Evolutionary conservation across 2,888 invertebrate species (phyloP).

Genomic region (Caenorhabditis sp.): DNA sequence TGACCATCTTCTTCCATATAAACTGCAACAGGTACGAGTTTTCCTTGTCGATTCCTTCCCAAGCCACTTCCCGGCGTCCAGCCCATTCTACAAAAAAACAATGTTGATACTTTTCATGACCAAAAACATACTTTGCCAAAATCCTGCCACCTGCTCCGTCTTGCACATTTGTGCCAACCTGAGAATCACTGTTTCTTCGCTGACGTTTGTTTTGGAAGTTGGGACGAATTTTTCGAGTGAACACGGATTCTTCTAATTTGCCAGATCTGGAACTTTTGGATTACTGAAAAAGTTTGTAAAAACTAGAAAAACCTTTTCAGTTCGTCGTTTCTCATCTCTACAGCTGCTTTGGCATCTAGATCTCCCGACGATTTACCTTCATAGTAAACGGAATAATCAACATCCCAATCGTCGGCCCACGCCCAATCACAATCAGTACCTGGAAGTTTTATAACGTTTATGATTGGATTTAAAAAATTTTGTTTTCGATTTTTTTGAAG

Average conservation of each 20-base stretch:
- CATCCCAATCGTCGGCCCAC: constrained; percentile 76
- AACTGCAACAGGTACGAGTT: constrained; percentile 54
- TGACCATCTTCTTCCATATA: constrained; percentile 53
- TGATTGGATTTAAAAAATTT: too few species aligned
- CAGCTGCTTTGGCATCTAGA: constrained; percentile 73
- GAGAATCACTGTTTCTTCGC: constrained; percentile 48
- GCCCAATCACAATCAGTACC: constrained; percentile 73
- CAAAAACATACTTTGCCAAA: constrained; percentile 28
- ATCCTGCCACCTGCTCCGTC: constrained; percentile 59
- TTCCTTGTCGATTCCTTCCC: constrained; percentile 72
- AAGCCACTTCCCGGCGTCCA: constrained; percentile 75
- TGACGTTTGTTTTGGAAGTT: constrained; percentile 7
- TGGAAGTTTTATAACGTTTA: constrained; percentile 5
- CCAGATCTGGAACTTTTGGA: constrained; percentile 34
- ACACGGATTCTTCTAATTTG: constrained; percentile 39
- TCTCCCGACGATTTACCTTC: constrained; percentile 72
- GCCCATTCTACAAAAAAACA: constrained; percentile 67
- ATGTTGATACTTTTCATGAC: neutral
- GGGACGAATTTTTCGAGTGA: constrained; percentile 19
- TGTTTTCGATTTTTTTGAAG: too few species aligned
- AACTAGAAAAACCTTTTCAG: constrained; percentile 30
- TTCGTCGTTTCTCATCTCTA: constrained; percentile 72
- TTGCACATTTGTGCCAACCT: constrained; percentile 59
- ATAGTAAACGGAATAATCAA: constrained; percentile 75
- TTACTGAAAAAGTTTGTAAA: constrained; percentile 2